These are phyloP conservation scores for Yponomeuta sedellus DNA, from an alignment of 2,888 invertebrate genomes.

Conservation along the genomic window DNA sequence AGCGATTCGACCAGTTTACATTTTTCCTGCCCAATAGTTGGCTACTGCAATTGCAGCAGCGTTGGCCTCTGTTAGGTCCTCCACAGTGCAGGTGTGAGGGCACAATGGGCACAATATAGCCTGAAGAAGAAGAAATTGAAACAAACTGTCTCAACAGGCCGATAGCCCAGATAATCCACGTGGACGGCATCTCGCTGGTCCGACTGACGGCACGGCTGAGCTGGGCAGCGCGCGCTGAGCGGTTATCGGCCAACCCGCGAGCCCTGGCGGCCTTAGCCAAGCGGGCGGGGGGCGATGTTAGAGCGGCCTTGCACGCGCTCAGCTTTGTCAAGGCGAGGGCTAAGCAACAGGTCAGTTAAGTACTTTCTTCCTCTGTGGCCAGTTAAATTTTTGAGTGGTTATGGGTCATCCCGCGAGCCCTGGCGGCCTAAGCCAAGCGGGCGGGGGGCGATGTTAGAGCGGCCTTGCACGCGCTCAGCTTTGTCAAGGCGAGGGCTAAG, in stretches of 20 bases:
- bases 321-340: slow-evolving; percentile 79
- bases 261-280: slow-evolving; percentile 86
- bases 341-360: slow-evolving; percentile 33
- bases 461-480: slow-evolving; percentile 93
- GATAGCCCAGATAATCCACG: slow-evolving; percentile 84
- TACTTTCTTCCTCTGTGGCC: background rate
- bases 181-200: slow-evolving; percentile 75
- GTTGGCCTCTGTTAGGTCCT: no score
- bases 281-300: slow-evolving; percentile 91
- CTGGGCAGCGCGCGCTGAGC: slow-evolving; percentile 81
- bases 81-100: no score
- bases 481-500: slow-evolving; percentile 59
- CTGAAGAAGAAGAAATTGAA: no score
- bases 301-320: slow-evolving; percentile 93
- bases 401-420: slow-evolving; percentile 80
- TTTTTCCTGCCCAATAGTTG: no score
- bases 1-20: no score
- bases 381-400: slow-evolving; percentile 74
- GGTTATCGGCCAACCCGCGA: slow-evolving; percentile 81
- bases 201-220: slow-evolving; percentile 79
- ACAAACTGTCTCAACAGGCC: slow-evolving; percentile 74
- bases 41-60: no score
- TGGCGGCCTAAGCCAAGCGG: slow-evolving; percentile 87
- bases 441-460: slow-evolving; percentile 93
- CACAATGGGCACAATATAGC: no score